Base-by-base conservation (phyloP, 1,140 invertebrate genomes). In the Aricia agestis region DNA sequence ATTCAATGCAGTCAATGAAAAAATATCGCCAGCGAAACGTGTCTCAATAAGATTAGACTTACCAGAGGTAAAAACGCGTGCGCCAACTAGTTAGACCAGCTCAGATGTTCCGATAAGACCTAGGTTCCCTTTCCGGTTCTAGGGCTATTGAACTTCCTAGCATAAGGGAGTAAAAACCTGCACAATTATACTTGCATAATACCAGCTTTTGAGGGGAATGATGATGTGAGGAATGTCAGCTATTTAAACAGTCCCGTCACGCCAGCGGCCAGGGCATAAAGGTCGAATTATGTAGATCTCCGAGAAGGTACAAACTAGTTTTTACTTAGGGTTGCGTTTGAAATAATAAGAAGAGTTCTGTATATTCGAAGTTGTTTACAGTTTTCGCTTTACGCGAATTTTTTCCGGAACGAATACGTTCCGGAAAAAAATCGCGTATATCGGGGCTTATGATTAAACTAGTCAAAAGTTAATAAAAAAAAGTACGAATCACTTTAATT, bases 61-160 rank as follows among this genome's bases (percentile, higher is more conserved):
- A 13, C 36, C 59, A 63, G 59, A 63, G 18, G 18, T 63, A 63
- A 63, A 63, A 63, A 69, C 68, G 32, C 58, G 31, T 69, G 58
- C n/a, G 68, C 52, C 58, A 69, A 69, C 68, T 69, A 17, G 68
- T 59, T 31, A 36, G 32, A 69, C 68, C 58, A 59, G 68, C 71
- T 74, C 76, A 73, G 41, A 73, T 72, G 72, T 77, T 70, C 75
- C 66, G 74, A 71, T 72, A 72, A 68, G 69, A 45, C 67, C 70
- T 67, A 59, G 73, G 77, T 76, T 76, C 73, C 73, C 75, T 76
- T 82, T 82, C 83, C 78, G 74, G 78, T 85, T 83, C 69, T 72
- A 65, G 72, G 83, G 81, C 72, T 85, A 79, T 85, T 86, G 84
- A 88, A 86, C 84, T 86, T 86, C 82, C 84, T 85, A 80, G 74